phyloP scores from a whole-genome alignment of 2,797 vertebrate species.

The Trematomus bernacchii region DNA sequence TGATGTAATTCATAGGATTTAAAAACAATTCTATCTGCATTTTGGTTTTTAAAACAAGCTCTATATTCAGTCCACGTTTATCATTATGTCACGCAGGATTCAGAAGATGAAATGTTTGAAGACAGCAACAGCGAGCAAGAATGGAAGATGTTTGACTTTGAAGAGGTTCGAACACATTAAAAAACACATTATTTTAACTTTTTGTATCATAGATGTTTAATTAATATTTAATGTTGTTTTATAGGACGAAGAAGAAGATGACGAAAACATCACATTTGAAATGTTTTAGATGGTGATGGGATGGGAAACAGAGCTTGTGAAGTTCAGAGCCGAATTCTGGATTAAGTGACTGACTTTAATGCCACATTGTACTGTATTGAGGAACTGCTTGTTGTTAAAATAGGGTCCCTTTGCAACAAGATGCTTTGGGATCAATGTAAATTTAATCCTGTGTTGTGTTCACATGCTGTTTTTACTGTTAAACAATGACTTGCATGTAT shows the following conservation, averaged over 20 bases:
- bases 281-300: conserved; percentile 35
- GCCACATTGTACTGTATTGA: neutral
- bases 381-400: neutral
- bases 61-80: neutral
- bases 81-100: conserved; percentile 65
- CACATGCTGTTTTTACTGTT: too few species aligned
- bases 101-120: conserved; percentile 69
- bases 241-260: conserved; percentile 44
- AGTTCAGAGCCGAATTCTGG: conserved; percentile 22
- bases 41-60: neutral
- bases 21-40: neutral
- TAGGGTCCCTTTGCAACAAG: neutral
- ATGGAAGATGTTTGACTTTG: accelerated
- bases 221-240: conserved; percentile 16
- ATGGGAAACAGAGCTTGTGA: neutral
- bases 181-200: neutral
- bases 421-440: neutral
- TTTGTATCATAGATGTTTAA: neutral
- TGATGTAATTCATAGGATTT: neutral
- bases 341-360: neutral
- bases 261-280: conserved; percentile 23
- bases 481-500: too few species aligned
- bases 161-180: conserved; percentile 47
- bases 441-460: neutral
- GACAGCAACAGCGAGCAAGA: conserved; percentile 60